Base-by-base conservation (phyloP, 2,888 invertebrate species). In the Drosophila phalerata region DNA sequence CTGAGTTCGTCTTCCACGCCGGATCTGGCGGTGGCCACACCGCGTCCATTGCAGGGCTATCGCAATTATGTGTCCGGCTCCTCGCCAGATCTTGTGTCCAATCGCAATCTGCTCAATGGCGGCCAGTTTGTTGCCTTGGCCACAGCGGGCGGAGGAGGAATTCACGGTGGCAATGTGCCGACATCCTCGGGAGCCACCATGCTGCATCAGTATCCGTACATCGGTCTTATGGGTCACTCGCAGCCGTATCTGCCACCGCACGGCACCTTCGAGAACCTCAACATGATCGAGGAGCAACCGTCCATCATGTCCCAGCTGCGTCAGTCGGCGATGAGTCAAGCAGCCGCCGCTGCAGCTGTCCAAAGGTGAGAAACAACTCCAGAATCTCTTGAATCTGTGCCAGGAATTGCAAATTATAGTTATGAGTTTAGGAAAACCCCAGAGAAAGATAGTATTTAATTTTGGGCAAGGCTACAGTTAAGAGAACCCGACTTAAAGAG, bases 1-100 rank as follows among this genome's bases (percentile, higher is more conserved):
- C 93, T 96, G n/a, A 96, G 96, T 53, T 97, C 97, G 9, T 96
- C 96, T 81, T 97, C 97, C 0, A 97, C 97, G 0, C 97, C 97
- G 0, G 97, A 97, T 91, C 92, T 97, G 62, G 97, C 97, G 0
- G 95, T 95, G 1, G 95, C 96, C 2, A 95, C 95, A 62, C 95
- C 95, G 82, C 94, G 94, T 0, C 88, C 93, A 0, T 51, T 92
- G 32, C 74, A 92, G 37, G 92, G 92, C 3, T 92, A 91, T 79
- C 91, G 92, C 28, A 90, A 94, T 0, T 94, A 95, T 69, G 95
- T 96, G 0, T 95, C 95, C 0, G 96, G 96, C 0, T 96, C 96
- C 0, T 96, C 96, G 85, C 96, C 96, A 0, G 96, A 96, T 91
- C 92, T 96, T 70, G 96, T 97, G 1, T 96, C 97, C 0, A 95